phyloP scores from a whole-genome alignment of 2,888 invertebrate species.

The Noctua fimbriata region DNA sequence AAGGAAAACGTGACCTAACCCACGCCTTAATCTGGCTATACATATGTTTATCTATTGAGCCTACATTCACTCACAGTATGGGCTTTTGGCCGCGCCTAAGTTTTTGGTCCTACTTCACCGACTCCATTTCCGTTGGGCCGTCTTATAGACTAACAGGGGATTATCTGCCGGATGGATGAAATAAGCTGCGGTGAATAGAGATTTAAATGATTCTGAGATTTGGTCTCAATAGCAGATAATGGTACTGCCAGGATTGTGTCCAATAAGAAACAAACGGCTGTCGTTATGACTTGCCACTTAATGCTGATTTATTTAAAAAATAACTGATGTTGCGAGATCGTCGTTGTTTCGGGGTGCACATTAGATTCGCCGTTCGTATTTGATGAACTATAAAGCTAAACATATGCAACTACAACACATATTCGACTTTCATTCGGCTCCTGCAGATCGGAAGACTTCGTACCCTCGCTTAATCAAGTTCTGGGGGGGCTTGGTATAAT shows the following conservation, averaged over 20 bases:
- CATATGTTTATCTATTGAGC: conserved; percentile 48
- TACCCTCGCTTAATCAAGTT: neutral
- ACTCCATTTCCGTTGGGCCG: conserved; percentile 21
- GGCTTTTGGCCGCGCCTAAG: conserved; percentile 37
- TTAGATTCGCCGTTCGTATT: neutral
- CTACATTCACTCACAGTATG: conserved; percentile 38
- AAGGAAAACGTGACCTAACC: conserved; percentile 61
- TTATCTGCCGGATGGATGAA: conserved; percentile 8
- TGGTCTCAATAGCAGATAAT: conserved; percentile 12
- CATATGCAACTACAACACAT: neutral
- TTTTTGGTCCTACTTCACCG: conserved; percentile 17
- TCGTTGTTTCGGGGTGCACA: neutral
- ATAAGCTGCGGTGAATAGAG: conserved; percentile 20
- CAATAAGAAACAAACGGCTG: neutral
- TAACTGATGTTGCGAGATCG: neutral
- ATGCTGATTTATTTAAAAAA: neutral
- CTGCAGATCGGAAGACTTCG: neutral
- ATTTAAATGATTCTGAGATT: conserved; percentile 25
- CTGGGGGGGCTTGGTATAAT: neutral
- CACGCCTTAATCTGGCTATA: conserved; percentile 52
- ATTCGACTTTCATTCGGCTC: neutral
- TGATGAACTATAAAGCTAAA: neutral
- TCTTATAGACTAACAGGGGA: conserved; percentile 2
- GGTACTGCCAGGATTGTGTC: neutral
- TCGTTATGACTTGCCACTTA: neutral